These are phyloP conservation scores for Holothuria leucospilota DNA, from an alignment of 53 echinoderm and acorn worm species.

Conservation along the genomic window DNA sequence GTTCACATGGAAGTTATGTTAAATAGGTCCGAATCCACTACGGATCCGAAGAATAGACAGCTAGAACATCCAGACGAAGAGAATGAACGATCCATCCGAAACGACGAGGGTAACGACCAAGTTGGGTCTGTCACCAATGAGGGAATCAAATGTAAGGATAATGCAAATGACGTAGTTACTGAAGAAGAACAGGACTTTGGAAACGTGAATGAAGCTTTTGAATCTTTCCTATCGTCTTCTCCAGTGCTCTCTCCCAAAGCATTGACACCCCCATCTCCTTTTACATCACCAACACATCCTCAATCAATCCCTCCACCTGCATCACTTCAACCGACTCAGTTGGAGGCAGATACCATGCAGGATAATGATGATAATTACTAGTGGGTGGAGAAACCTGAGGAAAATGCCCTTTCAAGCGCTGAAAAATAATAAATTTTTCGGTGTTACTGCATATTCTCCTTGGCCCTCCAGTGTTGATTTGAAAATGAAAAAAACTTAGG, in stretches of 20 bases:
- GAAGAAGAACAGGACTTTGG: not conserved
- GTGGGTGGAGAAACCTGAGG: conserved; percentile 11
- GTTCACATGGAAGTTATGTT: no score
- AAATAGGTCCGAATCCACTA: no score
- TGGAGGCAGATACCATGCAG: not conserved
- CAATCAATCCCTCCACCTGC: not conserved
- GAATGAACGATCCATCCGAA: not conserved
- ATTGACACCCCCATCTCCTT: not conserved
- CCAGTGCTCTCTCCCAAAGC: not conserved
- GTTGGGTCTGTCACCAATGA: not conserved
- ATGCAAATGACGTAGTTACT: not conserved
- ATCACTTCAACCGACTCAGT: not conserved
- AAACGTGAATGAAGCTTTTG: not conserved
- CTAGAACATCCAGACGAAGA: not conserved
- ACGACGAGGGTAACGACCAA: not conserved
- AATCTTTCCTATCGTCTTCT: not conserved
- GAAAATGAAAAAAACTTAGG: no score
- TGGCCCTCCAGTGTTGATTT: no score
- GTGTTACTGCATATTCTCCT: no score
- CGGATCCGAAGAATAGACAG: not conserved
- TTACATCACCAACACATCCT: not conserved
- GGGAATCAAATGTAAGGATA: not conserved
- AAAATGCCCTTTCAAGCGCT: not conserved
- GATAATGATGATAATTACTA: not conserved
- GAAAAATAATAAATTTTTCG: not conserved